phyloP scores from a whole-genome alignment of 1,140 invertebrate species.

The Grapholita molesta region DNA sequence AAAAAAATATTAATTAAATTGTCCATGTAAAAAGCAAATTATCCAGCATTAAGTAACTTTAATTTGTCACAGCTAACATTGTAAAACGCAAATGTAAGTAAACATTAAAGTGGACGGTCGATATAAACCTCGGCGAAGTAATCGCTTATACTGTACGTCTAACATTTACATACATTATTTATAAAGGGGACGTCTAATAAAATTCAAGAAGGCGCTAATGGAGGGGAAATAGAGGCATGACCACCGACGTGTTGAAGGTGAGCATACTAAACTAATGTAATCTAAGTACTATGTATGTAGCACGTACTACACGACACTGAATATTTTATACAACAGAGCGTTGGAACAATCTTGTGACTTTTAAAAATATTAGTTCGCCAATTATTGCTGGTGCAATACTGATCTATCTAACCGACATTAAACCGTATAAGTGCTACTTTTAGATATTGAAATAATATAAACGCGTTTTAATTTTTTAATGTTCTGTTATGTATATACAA shows the following conservation, averaged over 20 bases:
- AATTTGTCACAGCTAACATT: neutral
- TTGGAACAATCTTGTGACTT: no score
- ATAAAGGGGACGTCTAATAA: slow-evolving; percentile 61
- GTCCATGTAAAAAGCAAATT: no score
- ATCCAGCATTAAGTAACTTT: no score
- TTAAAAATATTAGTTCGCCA: no score
- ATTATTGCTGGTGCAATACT: no score
- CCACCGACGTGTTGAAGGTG: slow-evolving; percentile 46
- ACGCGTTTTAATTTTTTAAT: no score
- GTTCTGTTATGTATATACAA: no score
- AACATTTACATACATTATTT: slow-evolving; percentile 52
- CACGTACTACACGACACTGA: neutral
- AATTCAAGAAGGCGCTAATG: slow-evolving; percentile 54
- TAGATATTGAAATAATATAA: no score
- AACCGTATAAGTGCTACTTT: no score
- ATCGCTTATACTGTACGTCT: slow-evolving; percentile 15
- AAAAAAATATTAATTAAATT: no score
- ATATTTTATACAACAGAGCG: neutral
- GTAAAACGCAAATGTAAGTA: neutral
- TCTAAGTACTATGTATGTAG: slow-evolving; percentile 12
- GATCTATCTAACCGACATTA: no score
- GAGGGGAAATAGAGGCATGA: slow-evolving; percentile 57
- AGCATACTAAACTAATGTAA: slow-evolving; percentile 2
- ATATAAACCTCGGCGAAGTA: neutral
- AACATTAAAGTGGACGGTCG: neutral